Percentiles rank a stretch among this genome's conserved stretches.
Evolutionary conservation across 1,140 invertebrate species (phyloP).

Genomic region (Anadara kagoshimensis): DNA sequence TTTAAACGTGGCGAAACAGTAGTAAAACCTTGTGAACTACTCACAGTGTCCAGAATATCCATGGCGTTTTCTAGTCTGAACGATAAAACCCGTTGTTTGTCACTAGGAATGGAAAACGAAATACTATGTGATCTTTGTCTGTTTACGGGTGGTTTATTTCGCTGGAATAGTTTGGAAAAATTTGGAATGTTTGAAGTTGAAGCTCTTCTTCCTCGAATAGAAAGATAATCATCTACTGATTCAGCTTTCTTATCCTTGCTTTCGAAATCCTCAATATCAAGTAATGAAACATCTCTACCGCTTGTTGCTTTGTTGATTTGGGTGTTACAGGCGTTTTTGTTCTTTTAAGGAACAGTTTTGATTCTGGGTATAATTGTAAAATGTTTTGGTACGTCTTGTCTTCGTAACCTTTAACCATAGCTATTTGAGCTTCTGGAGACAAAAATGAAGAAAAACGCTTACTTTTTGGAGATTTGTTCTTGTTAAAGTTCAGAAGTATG

Average conservation of each 20-base stretch:
- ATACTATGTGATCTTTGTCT: neutral
- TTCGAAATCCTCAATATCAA: neutral
- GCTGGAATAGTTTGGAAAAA: neutral
- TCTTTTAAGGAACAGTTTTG: constrained; percentile 39
- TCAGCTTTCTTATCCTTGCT: neutral
- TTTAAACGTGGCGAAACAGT: constrained; percentile 47
- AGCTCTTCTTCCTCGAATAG: neutral
- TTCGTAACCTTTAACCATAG: constrained; percentile 68
- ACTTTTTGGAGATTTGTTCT: constrained; percentile 49
- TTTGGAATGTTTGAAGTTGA: neutral
- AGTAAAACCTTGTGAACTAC: constrained; percentile 31
- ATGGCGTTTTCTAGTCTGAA: constrained; percentile 62
- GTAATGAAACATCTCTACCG: neutral
- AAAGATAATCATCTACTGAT: neutral
- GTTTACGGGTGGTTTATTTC: neutral
- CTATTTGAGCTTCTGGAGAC: constrained; percentile 63
- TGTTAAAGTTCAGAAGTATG: too few relatives aligned
- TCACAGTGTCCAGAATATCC: constrained; percentile 62
- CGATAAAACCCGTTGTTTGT: constrained; percentile 53
- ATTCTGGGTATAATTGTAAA: constrained; percentile 41
- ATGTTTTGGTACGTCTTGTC: constrained; percentile 54
- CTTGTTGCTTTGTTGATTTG: constrained; percentile 16
- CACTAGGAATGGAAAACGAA: constrained; percentile 23
- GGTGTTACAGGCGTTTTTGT: constrained; percentile 49
- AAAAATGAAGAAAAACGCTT: constrained; percentile 60